Evolutionary conservation across 1,140 invertebrate genomes (phyloP), one percentile per base, ranked within the genome.

Genomic region (Cryptotermes secundus): DNA sequence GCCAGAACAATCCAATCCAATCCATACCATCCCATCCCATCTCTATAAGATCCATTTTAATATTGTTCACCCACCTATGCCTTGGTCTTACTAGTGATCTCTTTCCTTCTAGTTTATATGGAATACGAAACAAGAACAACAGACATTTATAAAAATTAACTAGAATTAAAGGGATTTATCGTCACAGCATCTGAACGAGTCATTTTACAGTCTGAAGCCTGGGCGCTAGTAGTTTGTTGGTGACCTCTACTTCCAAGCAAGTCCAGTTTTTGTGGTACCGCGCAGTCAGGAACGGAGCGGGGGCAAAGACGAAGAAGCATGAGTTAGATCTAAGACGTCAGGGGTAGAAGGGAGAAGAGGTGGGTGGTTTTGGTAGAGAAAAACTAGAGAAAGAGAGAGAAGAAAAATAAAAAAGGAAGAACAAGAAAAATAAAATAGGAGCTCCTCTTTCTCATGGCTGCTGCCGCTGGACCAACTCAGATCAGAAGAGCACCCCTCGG

Each of bases 181-280:
- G n/a, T n/a, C n/a, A n/a, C n/a, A n/a, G n/a, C n/a, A n/a, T n/a
- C n/a, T n/a, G n/a, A n/a, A n/a, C n/a, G n/a, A n/a, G n/a, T n/a
- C n/a, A n/a, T n/a, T n/a, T n/a, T n/a, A n/a, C n/a, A n/a, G n/a
- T n/a, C n/a, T n/a, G n/a, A n/a, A n/a, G n/a, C n/a, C n/a, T 3
- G n/a, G 59, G 26, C 59, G n/a, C 59, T 72, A 72, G 59, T 7
- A 72, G 59, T 31, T n/a, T 72, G 59, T 72, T n/a, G 59, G 59
- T 14, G 59, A 72, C 59, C 59, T 72, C 59, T 72, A 72, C 26
- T 4, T 3, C 7, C 0, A 31, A 31, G 26, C 59, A 72, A 72
- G 59, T 31, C 59, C 59, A 72, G 59, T 72, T 72, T 72, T 72
- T 72, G 59, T 72, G 59, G 59, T 72, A 72, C 59, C 59, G n/a